Evolutionary conservation across 2,113 vertebrate genomes (phyloP).

Genomic region (Bagarius yarrelli): DNA sequence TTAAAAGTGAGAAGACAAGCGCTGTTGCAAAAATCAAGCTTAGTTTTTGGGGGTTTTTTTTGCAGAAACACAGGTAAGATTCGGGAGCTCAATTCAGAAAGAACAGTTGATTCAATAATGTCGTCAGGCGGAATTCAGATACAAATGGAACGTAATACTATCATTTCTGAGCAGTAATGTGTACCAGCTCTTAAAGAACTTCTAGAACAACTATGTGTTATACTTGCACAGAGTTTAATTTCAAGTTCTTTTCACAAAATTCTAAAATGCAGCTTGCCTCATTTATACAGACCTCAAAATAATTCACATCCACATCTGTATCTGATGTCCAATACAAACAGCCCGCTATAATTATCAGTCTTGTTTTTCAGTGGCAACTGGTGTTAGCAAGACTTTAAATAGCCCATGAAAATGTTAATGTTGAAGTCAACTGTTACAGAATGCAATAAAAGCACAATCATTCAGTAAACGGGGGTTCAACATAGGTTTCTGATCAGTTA

Average conservation of each 20-base stretch:
- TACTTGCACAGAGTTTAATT: conserved; percentile 15
- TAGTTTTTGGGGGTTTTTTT: no score
- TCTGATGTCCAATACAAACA: conserved; percentile 9
- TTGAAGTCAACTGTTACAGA: no score
- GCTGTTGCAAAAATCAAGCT: no score
- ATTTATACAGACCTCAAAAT: conserved; percentile 20
- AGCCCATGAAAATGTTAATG: no score
- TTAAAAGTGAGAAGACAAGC: no score
- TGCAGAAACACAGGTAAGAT: neutral
- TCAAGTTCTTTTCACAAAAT: conserved; percentile 10
- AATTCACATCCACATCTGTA: neutral
- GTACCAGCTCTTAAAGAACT: neutral
- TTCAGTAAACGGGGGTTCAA: no score
- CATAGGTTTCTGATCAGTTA: no score
- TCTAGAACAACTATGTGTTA: conserved; percentile 6
- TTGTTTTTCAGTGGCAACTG: no score
- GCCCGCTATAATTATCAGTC: neutral
- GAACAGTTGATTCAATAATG: neutral
- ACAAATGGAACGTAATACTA: conserved; percentile 7
- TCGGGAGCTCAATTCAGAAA: conserved; percentile 8
- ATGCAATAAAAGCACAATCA: no score
- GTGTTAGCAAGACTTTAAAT: no score
- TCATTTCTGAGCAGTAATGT: conserved; percentile 9
- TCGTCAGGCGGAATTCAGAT: neutral
- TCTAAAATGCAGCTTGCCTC: neutral